Conservation (phyloP, 2,113 vertebrate genomes). For the Saccopteryx bilineata region DNA sequence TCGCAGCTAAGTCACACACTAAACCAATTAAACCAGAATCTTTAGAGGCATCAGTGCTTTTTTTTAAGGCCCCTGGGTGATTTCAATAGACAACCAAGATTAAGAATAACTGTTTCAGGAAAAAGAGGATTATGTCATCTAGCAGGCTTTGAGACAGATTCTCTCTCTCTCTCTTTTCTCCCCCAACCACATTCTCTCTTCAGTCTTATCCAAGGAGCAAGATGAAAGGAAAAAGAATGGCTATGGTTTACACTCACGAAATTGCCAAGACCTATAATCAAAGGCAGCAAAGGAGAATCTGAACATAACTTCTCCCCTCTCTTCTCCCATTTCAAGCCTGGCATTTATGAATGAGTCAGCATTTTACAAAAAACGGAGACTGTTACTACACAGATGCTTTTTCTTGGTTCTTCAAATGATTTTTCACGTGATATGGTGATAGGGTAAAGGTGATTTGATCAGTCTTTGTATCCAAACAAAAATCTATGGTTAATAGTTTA, state of each 20-base stretch:
- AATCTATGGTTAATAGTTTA: not conserved
- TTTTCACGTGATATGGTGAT: not conserved
- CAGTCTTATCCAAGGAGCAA: not conserved
- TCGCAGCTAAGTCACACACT: not conserved
- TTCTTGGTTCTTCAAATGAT: not conserved
- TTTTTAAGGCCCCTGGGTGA: not conserved
- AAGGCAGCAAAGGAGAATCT: not conserved
- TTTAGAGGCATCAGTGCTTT: not conserved
- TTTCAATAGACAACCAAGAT: not conserved
- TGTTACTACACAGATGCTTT: not conserved
- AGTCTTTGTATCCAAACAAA: not conserved
- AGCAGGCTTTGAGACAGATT: not conserved
- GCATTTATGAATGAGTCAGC: not conserved
- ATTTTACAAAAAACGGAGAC: not conserved
- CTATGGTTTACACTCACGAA: not conserved
- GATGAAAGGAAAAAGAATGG: not conserved
- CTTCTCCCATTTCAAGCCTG: not conserved
- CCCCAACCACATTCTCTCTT: not conserved
- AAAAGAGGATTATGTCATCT: not conserved
- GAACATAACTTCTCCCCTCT: not conserved
- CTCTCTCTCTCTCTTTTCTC: no score
- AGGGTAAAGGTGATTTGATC: not conserved
- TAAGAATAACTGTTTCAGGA: not conserved
- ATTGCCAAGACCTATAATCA: not conserved
- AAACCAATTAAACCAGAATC: not conserved